Conservation (phyloP, 2,888 invertebrate genomes). For the Icerya purchasi region DNA sequence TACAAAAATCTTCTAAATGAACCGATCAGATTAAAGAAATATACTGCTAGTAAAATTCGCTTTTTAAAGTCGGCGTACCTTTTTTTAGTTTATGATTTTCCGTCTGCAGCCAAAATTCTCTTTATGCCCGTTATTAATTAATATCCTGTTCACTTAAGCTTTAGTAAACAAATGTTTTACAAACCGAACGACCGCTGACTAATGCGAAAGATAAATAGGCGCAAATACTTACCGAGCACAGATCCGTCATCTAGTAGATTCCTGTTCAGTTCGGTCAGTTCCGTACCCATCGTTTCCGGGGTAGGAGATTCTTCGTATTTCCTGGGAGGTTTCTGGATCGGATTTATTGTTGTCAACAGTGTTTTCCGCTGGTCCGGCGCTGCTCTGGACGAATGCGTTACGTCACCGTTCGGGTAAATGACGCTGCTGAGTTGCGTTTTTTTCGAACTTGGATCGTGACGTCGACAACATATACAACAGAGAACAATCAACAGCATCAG, state of each 20-base stretch:
- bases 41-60: no score
- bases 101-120: no score
- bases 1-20: no score
- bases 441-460: constrained; percentile 20
- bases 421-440: constrained; percentile 20
- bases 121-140: no score
- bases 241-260: constrained; percentile 49
- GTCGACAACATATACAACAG: constrained; percentile 36
- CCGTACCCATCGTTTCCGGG: constrained; percentile 44
- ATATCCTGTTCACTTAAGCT: no score
- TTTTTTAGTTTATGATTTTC: no score
- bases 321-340: constrained; percentile 60
- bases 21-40: no score
- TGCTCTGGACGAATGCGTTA: constrained; percentile 28
- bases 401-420: constrained; percentile 40
- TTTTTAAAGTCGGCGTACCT: no score
- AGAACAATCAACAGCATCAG: constrained; percentile 29
- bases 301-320: constrained; percentile 51
- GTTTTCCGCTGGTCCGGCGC: constrained; percentile 56
- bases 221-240: constrained; percentile 13
- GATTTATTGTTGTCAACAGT: constrained; percentile 60
- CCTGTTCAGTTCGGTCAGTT: constrained; percentile 61
- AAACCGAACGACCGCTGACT: no score
- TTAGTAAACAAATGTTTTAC: no score
- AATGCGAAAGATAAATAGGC: no score